These are phyloP conservation scores for Heliocidaris tuberculata DNA, from an alignment of 35 echinoderm and acorn worm genomes.

Conservation along the genomic window DNA sequence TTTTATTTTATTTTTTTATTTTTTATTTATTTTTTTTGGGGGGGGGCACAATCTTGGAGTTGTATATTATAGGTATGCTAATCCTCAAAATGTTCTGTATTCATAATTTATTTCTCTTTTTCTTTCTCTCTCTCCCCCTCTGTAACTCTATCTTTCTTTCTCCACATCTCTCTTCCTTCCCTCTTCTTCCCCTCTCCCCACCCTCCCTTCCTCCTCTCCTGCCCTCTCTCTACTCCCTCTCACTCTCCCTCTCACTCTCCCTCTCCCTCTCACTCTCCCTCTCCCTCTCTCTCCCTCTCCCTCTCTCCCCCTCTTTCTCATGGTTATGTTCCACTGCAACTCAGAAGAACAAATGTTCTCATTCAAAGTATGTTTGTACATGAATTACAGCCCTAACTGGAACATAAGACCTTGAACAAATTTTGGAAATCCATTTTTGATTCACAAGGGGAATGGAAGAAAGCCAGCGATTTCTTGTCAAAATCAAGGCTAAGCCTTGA, in stretches of 20 bases:
- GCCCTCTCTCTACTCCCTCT: neutral
- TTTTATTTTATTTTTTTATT: no score
- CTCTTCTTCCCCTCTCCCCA: no score
- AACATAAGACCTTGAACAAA: neutral
- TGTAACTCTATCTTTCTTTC: no score
- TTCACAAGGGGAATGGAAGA: neutral
- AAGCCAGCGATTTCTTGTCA: neutral
- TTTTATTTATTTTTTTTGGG: no score
- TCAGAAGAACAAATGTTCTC: neutral
- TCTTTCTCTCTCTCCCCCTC: no score
- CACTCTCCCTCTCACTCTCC: neutral
- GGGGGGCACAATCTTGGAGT: no score
- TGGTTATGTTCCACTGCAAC: no score
- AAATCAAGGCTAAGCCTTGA: neutral
- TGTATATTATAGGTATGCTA: no score
- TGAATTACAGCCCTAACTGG: neutral
- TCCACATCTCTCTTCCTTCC: no score
- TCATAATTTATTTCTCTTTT: no score
- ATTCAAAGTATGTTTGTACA: neutral
- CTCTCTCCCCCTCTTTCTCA: neutral
- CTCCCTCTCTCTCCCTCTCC: neutral
- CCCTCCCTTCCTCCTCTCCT: neutral
- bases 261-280: neutral
- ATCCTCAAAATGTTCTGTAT: no score
- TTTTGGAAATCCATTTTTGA: constrained; percentile 12